phyloP scores from a whole-genome alignment of 2,113 vertebrate species.

The Nycticryphes semicollaris region DNA sequence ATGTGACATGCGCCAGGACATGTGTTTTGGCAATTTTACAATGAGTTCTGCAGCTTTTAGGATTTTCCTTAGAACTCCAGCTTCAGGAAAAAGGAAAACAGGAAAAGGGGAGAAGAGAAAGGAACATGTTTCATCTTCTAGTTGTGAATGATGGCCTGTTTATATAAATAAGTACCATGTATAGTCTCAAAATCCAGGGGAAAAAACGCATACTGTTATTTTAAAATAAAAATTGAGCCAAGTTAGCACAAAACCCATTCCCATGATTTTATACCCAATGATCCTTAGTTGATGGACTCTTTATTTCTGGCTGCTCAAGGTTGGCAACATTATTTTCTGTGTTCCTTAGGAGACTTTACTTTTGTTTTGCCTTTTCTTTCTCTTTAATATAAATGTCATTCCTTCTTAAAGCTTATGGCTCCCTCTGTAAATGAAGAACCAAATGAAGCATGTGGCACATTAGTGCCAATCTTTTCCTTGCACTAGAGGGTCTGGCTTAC shows the following conservation, averaged over 20 bases:
- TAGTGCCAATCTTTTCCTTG: slow-evolving; percentile 37
- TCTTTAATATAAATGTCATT: slow-evolving; percentile 41
- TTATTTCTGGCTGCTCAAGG: slow-evolving; percentile 4
- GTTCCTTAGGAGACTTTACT: slow-evolving; percentile 5
- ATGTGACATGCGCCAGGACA: background rate
- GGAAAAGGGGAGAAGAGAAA: background rate
- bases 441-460: slow-evolving; percentile 57
- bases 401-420: slow-evolving; percentile 47
- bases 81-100: background rate
- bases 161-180: background rate
- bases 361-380: slow-evolving; percentile 18
- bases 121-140: background rate
- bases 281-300: background rate
- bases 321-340: background rate
- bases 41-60: background rate
- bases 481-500: background rate
- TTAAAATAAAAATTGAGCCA: background rate
- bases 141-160: background rate
- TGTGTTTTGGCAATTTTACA: background rate
- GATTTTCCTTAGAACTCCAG: background rate
- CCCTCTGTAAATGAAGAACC: slow-evolving; percentile 54
- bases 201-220: background rate
- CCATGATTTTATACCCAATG: background rate
- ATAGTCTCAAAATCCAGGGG: background rate
- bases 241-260: background rate